Evolutionary conservation across 2,888 invertebrate species (phyloP).

Genomic region (Odiellus spinosus): DNA sequence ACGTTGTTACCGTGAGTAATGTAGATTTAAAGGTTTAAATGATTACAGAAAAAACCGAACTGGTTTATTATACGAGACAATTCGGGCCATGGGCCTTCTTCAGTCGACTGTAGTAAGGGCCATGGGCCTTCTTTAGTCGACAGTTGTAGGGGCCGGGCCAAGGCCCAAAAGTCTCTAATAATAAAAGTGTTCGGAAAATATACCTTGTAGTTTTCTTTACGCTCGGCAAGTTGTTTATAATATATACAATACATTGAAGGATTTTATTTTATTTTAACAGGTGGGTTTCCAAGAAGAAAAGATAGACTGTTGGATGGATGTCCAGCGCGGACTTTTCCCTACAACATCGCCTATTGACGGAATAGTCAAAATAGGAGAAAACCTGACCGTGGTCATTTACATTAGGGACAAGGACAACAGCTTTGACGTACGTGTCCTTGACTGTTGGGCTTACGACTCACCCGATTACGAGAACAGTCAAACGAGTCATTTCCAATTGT

Average conservation of each 20-base stretch:
- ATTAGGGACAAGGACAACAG: constrained; percentile 41
- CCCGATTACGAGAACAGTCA: constrained; percentile 36
- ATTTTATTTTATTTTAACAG: constrained; percentile 2
- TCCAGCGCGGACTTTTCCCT: constrained; percentile 20
- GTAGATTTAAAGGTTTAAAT: too few species aligned
- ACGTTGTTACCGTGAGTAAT: constrained; percentile 13
- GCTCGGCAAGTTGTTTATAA: too few species aligned
- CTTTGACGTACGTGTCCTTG: constrained; percentile 49
- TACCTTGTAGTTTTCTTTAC: too few species aligned
- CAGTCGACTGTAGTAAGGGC: too few species aligned
- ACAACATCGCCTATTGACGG: constrained; percentile 41
- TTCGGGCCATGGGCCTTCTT: too few species aligned
- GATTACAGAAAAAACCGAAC: too few species aligned
- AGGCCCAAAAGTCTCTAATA: too few species aligned
- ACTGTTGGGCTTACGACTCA: constrained; percentile 45
- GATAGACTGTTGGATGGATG: constrained; percentile 58
- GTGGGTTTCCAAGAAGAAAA: constrained; percentile 33
- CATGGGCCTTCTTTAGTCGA: background rate
- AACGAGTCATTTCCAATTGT: constrained; percentile 20
- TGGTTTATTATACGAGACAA: too few species aligned
- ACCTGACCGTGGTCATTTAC: constrained; percentile 50
- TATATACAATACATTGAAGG: too few species aligned
- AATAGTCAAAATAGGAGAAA: constrained; percentile 50
- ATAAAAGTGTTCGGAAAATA: too few species aligned
- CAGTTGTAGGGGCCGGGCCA: too few species aligned